Base-by-base conservation (phyloP, 2,113 vertebrate genomes). In the Burhinus bistriatus region DNA sequence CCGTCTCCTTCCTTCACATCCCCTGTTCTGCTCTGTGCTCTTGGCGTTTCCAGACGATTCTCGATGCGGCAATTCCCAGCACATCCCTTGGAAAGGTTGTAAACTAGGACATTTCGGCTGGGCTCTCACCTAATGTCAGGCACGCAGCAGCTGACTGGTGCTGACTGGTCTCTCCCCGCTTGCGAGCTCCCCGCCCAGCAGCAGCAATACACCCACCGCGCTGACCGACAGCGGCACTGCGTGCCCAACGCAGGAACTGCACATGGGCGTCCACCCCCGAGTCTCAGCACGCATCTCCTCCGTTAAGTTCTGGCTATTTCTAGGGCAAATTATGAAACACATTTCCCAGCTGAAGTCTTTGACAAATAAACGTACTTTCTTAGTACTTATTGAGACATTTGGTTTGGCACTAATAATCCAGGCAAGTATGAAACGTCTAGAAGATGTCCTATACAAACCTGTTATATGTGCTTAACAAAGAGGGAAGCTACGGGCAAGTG, bases 401-500 rank as follows among this genome's bases (percentile, higher is more conserved):
- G 6, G 11, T 44, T 75, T 34, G 49, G 7, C 30, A 6, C 12
- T 16, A 40, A 68, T 29, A 38, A 36, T 30, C 15, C 58, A 47
- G 42, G 26, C 10, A 7, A 32, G 20, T 3, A 15, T 16, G 58
- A 38, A 42, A 57, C 2, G 0, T 30, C 34, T 40, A 34, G 55
- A 68, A 78, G 66, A 2, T 0, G 0, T 42, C 44, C 12, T 10
- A 6, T 6, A 18, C 19, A 54, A 88, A 36, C 17, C 9, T 2
- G 0, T 29, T 8, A 19, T 75, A 14, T 3, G 19, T 11, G 27
- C 12, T 57, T 27, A 5, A 4, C 19, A 30, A 57, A 72, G 32
- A 4, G 8, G 6, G 5, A 4, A 12, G 21, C 26, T 38, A 26
- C 0, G 5, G 65, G 36, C 12, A 83, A 51, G 29, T 0, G 0